Percentiles rank a stretch among this genome's conserved stretches.
These are phyloP conservation scores for Lasioglossum leucozonium DNA, from an alignment of 2,888 invertebrate genomes.

Conservation along the genomic window DNA sequence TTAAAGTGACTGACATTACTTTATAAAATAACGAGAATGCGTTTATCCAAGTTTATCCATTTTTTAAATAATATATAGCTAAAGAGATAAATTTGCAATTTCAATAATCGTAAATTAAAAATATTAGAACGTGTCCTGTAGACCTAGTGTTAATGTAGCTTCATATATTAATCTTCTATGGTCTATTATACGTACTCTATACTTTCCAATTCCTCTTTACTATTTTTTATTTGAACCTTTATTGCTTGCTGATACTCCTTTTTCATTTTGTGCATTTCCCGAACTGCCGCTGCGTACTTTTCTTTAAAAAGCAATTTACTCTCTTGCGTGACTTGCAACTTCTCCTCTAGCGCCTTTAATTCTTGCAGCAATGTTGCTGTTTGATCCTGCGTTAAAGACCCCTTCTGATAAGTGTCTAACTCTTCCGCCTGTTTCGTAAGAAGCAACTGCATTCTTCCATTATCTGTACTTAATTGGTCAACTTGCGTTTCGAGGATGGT, in stretches of 20 bases:
- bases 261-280: constrained; percentile 89
- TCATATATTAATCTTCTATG: not conserved
- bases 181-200: constrained; percentile 71
- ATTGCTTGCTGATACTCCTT: constrained; percentile 86
- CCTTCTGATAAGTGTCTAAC: constrained; percentile 84
- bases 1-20: not conserved
- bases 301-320: constrained; percentile 91
- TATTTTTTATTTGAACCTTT: constrained; percentile 85
- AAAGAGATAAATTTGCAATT: too few species aligned
- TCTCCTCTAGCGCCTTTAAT: constrained; percentile 88
- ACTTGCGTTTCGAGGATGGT: constrained; percentile 73
- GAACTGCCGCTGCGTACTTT: constrained; percentile 89
- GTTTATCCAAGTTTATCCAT: too few species aligned
- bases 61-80: too few species aligned
- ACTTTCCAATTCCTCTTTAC: constrained; percentile 81
- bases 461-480: constrained; percentile 76
- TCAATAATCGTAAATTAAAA: not conserved
- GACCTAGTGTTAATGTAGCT: not conserved
- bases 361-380: constrained; percentile 89
- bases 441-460: constrained; percentile 73
- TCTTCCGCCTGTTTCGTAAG: constrained; percentile 75
- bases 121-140: not conserved
- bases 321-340: constrained; percentile 87
- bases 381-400: constrained; percentile 88
- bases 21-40: not conserved